Evolutionary conservation across 2,888 invertebrate genomes (phyloP), one percentile per base, ranked within the genome.

Genomic region (Junonia oenone): DNA sequence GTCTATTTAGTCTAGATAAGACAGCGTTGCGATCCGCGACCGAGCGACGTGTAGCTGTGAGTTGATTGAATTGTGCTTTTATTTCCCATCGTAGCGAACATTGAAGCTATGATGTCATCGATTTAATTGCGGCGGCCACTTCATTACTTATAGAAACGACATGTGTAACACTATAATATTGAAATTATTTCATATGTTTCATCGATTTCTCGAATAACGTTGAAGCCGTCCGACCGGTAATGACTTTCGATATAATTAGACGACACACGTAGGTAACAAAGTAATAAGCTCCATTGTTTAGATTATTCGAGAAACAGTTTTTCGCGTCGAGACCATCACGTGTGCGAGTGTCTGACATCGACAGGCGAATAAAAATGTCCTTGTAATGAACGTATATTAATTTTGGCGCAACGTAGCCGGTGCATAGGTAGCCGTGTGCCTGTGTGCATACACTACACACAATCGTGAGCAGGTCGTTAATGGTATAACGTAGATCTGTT

Each of bases 401-500:
- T 38, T 38, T 52, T 17, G 26, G 43, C 43, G 26, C 43, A 43
- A 26, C 19, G 2, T 38, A 38, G 9, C 19, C 22, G 9, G 38
- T 31, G 37, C 37, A 66, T 73, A 69, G 69, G 65, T 72, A 45
- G 46, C 26, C 71, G 74, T 75, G 6, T 51, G 15, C 46, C 14
- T 54, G 47, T 48, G 53, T 48, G 53, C 40, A 46, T 38, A 46
- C 6, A 46, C 38, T 26, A 51, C 48, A 77, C 72, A 80, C 76
- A 78, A 77, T 82, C 82, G 81, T 83, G 83, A 78, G 76, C 81
- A 75, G 78, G 79, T 83, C 85, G 83, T 83, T 83, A 83, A 82
- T 83, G 81, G 81, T 81, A 76, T 75, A 76, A 75, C 79, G 81
- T 81, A 79, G 80, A 84, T 83, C 83, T 80, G 82, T 80, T 81